Evolutionary conservation across 2,113 vertebrate species (phyloP), one percentile per base, ranked within the genome.

Genomic region (Jacana jacana): DNA sequence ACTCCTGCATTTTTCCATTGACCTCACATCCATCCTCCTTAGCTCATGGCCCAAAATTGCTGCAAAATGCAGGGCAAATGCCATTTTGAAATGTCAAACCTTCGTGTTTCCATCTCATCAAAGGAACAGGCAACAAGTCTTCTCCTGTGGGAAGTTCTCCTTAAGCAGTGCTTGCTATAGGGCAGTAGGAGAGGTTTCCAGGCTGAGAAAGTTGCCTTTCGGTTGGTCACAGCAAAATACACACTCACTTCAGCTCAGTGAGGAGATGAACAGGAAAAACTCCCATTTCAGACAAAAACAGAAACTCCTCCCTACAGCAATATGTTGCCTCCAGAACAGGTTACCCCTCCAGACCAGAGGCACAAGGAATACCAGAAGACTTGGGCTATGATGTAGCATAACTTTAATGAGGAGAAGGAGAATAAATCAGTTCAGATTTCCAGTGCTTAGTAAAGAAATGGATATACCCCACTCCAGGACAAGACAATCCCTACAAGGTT

Each of bases 371-470:
- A 81, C 46, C 83, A 92, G 27, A 48, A 89, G 81, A 95, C 69
- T 89, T 69, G 13, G 61, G n/a, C 51, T 81, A 23, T 94, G 80
- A 95, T 81, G 48, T 86, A 89, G 83, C 73, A 95, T 72, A 52
- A 48, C 81, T 97, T 97, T 97, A 97, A 97, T 97, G 57, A 83
- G 69, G 12, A 73, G 42, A 65, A 83, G 24, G 24, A 95, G 49
- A 82, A 65, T 24, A 76, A 90, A 91, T 33, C 42, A 91, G 39
- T 52, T 81, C 72, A 91, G 89, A 6, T 78, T 91, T 91, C 81
- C 89, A 95, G 77, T 0, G 6, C 68, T 86, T 4, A 7, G 1
- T 39, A 87, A 78, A 87, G 69, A 81, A 81, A 89, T 7, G 17
- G 86, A 48, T 39, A 58, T 83, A 73, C 35, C 68, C 69, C 64